These are phyloP conservation scores for Pristionchus japonicus DNA, from an alignment of 2,888 invertebrate species.

Conservation along the genomic window DNA sequence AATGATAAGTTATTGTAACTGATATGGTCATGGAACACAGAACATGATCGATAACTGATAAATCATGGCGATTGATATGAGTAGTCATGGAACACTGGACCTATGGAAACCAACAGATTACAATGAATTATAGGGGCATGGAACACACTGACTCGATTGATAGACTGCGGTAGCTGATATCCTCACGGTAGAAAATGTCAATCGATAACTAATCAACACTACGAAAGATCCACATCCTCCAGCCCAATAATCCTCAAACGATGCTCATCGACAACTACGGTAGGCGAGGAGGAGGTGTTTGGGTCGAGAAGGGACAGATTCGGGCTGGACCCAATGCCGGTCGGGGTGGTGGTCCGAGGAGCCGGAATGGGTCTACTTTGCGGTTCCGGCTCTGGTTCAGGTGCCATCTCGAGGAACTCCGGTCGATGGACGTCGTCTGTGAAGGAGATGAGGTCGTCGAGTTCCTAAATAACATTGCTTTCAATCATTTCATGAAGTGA, in stretches of 20 bases:
- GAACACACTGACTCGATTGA: background rate
- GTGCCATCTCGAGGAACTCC: constrained; percentile 23
- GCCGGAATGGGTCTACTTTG: background rate
- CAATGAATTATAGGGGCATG: no score
- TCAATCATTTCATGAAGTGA: background rate
- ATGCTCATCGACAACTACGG: constrained; percentile 28
- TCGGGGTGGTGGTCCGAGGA: background rate
- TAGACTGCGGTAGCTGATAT: background rate
- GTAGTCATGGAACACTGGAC: no score
- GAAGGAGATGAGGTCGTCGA: constrained; percentile 33
- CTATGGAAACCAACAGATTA: no score
- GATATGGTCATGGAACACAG: no score
- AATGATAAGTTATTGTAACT: no score
- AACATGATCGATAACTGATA: no score
- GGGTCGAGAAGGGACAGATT: background rate
- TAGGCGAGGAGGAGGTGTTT: background rate
- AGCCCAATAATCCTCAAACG: constrained; percentile 22
- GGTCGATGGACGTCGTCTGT: background rate
- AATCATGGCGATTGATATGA: no score
- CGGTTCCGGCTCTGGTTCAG: background rate
- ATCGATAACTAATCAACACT: background rate
- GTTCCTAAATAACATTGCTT: background rate
- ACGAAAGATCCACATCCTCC: background rate
- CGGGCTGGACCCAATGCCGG: background rate
- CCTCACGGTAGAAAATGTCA: background rate